Conservation (phyloP, 2,888 invertebrate species). For the Calameuta filiformis region DNA sequence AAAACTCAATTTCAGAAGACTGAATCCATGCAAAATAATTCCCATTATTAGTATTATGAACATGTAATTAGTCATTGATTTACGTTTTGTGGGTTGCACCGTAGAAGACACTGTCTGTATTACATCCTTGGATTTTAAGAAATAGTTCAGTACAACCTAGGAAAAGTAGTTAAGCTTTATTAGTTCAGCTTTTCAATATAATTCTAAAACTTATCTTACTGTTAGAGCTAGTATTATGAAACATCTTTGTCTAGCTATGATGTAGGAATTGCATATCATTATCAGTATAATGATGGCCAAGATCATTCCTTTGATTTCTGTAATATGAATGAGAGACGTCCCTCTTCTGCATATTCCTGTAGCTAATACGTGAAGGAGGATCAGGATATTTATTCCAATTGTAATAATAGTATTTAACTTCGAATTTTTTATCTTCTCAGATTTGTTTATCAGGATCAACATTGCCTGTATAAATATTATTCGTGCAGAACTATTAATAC, state of each 20-base stretch:
- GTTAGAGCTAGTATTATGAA: conserved; percentile 2
- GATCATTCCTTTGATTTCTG: conserved; percentile 6
- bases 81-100: neutral
- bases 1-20: conserved; percentile 10
- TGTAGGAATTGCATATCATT: conserved; percentile 17
- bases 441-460: conserved; percentile 13
- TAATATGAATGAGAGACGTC: conserved; percentile 6
- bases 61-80: conserved; percentile 2
- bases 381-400: conserved; percentile 10
- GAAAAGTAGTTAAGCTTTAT: neutral
- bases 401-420: conserved; percentile 6
- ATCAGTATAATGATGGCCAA: conserved; percentile 2
- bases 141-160: neutral
- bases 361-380: conserved; percentile 10
- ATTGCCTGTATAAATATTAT: conserved; percentile 11
- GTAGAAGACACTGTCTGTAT: conserved; percentile 8
- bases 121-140: neutral
- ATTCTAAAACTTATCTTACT: conserved; percentile 1
- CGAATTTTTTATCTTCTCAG: neutral
- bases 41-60: conserved; percentile 6
- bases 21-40: conserved; percentile 7
- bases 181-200: neutral
- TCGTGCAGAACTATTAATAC: neutral
- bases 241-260: conserved; percentile 12
- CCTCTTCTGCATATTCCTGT: conserved; percentile 11